Evolutionary conservation across 2,797 vertebrate genomes (phyloP).

Genomic region (Sylvilagus floridanus): DNA sequence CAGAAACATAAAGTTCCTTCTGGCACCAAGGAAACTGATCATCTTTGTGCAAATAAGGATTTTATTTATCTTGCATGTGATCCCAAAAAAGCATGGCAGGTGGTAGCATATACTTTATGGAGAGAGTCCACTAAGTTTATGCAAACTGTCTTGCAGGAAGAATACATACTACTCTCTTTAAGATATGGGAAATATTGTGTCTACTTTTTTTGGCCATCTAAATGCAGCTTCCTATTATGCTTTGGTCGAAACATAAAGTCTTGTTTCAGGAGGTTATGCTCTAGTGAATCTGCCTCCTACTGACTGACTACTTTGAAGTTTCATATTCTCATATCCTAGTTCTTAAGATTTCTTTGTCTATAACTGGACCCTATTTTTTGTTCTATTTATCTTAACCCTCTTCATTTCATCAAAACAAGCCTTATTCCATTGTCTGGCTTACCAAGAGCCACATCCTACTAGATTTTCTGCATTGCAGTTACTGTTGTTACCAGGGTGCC

Average conservation of each 20-base stretch:
- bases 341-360: not conserved
- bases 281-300: not conserved
- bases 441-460: not conserved
- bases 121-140: not conserved
- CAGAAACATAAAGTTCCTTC: constrained; percentile 2
- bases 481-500: not conserved
- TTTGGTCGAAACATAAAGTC: not conserved
- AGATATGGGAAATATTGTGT: not conserved
- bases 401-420: not conserved
- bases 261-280: not conserved
- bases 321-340: not conserved
- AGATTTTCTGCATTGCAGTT: not conserved
- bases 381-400: not conserved
- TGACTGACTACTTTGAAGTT: not conserved
- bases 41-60: constrained; percentile 38
- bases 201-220: not conserved
- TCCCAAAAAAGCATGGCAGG: not conserved
- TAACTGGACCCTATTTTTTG: not conserved
- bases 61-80: constrained; percentile 13
- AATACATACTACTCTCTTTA: not conserved
- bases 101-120: not conserved
- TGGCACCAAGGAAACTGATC: not conserved
- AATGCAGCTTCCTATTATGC: not conserved
- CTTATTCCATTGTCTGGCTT: not conserved
- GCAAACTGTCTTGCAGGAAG: not conserved